Evolutionary conservation across 2,113 vertebrate species (phyloP).

Genomic region (Delphinus delphis): DNA sequence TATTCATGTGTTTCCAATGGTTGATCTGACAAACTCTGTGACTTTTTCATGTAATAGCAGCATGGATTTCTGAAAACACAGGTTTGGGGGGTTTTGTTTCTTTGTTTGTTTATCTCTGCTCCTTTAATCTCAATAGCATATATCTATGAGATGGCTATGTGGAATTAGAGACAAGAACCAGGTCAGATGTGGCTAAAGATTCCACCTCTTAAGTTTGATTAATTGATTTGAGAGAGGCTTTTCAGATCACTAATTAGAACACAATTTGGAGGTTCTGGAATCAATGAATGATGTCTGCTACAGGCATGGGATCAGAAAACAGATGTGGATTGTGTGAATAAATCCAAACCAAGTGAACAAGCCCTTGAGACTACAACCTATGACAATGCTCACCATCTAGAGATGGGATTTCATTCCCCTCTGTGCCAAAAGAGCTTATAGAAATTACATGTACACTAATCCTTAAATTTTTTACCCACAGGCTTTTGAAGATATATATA

Average conservation of each 20-base stretch:
- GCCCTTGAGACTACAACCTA: not conserved
- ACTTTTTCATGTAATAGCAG: not conserved
- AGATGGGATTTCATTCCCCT: not conserved
- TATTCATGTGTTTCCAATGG: not conserved
- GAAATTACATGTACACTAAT: not conserved
- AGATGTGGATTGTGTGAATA: not conserved
- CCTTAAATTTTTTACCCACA: slow-evolving; percentile 68
- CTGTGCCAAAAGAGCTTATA: not conserved
- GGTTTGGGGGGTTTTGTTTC: not conserved
- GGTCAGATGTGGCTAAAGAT: not conserved
- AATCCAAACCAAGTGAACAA: not conserved
- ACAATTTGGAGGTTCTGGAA: not conserved
- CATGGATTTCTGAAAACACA: not conserved
- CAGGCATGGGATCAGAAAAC: not conserved
- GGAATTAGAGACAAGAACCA: not conserved
- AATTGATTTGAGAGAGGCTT: not conserved
- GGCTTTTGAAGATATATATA: slow-evolving; percentile 97
- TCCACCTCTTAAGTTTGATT: not conserved
- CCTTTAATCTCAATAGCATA: not conserved
- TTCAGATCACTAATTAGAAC: not conserved
- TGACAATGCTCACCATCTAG: not conserved
- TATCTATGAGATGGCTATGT: not conserved
- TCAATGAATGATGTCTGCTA: not conserved
- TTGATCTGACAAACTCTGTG: not conserved
- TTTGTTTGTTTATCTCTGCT: not conserved